phyloP scores from a whole-genome alignment of 2,113 vertebrate species.

The Protobothrops mucrosquamatus region DNA sequence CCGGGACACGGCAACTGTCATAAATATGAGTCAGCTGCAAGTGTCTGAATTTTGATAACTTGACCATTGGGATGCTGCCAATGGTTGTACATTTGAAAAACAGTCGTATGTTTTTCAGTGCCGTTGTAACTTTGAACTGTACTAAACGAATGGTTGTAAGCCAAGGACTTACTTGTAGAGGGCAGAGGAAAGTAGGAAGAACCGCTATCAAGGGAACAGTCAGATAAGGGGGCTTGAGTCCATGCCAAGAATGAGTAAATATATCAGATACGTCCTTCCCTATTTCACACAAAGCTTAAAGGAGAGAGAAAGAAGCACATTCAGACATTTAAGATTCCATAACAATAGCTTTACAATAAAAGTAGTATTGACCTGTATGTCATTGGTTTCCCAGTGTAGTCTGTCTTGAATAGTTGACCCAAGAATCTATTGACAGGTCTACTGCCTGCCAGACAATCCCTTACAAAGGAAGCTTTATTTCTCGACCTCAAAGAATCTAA shows the following conservation, averaged over 20 bases:
- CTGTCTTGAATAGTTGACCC: neutral
- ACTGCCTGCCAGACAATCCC: neutral
- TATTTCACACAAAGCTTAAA: neutral
- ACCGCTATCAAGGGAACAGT: neutral
- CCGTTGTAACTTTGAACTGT: too few species aligned
- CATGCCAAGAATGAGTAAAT: neutral
- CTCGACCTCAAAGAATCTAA: neutral
- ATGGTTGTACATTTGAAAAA: too few species aligned
- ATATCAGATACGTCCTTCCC: neutral
- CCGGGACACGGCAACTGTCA: fast-evolving
- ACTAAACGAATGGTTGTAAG: too few species aligned
- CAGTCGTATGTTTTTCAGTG: too few species aligned
- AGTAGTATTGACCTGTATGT: neutral
- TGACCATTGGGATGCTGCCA: too few species aligned
- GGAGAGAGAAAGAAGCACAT: neutral
- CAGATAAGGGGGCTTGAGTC: neutral
- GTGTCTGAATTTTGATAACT: too few species aligned
- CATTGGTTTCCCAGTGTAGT: neutral
- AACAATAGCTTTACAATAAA: neutral
- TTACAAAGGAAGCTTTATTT: neutral
- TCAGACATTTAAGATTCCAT: neutral
- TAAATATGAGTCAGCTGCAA: too few species aligned
- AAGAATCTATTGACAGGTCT: neutral
- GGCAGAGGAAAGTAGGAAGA: neutral
- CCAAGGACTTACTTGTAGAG: neutral